phyloP scores from a whole-genome alignment of 1,140 invertebrate species.

The Diorhabda elongata region DNA sequence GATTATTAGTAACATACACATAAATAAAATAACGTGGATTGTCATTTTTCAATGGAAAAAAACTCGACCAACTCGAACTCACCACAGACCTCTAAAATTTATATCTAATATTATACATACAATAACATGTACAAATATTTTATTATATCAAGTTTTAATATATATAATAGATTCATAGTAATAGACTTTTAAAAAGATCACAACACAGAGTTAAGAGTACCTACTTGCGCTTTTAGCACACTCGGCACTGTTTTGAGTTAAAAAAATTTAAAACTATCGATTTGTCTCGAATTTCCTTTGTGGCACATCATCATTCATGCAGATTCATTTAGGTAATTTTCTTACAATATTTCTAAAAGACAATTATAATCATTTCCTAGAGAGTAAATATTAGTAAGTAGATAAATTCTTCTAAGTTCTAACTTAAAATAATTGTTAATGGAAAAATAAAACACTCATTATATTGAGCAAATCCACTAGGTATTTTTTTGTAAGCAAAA shows the following conservation, averaged over 20 bases:
- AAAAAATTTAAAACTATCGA: slow-evolving; percentile 29
- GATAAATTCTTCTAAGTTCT: slow-evolving; percentile 21
- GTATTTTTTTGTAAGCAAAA: slow-evolving; percentile 19
- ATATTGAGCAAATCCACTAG: slow-evolving; percentile 32
- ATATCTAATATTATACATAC: slow-evolving; percentile 43
- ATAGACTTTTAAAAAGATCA: slow-evolving; percentile 51
- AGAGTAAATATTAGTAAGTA: slow-evolving; percentile 1
- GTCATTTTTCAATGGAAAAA: slow-evolving; percentile 42
- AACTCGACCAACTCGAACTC: slow-evolving; percentile 23
- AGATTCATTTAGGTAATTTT: slow-evolving; percentile 11
- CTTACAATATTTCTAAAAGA: slow-evolving; percentile 11
- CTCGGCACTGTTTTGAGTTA: slow-evolving; percentile 31
- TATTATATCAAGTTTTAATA: slow-evolving; percentile 47
- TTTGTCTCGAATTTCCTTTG: slow-evolving; percentile 23
- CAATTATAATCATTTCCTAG: slow-evolving; percentile 8
- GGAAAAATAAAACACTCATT: slow-evolving; percentile 22
- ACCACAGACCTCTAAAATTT: slow-evolving; percentile 31
- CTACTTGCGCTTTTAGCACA: slow-evolving; percentile 27
- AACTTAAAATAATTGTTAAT: slow-evolving; percentile 18
- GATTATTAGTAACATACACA: slow-evolving; percentile 9
- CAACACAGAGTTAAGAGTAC: slow-evolving; percentile 48
- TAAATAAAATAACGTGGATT: slow-evolving; percentile 40
- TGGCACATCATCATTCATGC: slow-evolving; percentile 35
- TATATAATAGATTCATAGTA: slow-evolving; percentile 48
- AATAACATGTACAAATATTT: slow-evolving; percentile 49